These are phyloP conservation scores for Drosophila baimaii DNA, from an alignment of 1,140 invertebrate species.

Conservation along the genomic window DNA sequence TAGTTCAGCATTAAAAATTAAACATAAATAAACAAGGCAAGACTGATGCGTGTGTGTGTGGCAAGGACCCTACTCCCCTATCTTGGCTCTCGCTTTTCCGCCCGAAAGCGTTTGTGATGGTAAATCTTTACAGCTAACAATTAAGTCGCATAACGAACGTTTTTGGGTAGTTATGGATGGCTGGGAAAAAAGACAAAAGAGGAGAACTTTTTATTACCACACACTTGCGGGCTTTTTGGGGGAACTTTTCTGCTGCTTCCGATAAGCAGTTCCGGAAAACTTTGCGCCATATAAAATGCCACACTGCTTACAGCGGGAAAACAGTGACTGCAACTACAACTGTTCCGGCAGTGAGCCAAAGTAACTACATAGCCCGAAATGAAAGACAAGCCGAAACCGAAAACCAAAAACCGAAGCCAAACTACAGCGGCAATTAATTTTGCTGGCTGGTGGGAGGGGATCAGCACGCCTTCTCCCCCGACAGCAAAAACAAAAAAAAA, in stretches of 20 bases:
- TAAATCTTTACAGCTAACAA: slow-evolving; percentile 81
- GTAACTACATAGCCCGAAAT: slow-evolving; percentile 61
- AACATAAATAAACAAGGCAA: slow-evolving; percentile 43
- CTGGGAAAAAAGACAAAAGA: slow-evolving; percentile 36
- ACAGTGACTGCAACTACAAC: slow-evolving; percentile 67
- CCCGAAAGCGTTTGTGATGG: slow-evolving; percentile 37
- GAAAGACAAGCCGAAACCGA: slow-evolving; percentile 44
- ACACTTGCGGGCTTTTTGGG: slow-evolving; percentile 78
- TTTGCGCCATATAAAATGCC: slow-evolving; percentile 59
- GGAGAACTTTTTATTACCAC: slow-evolving; percentile 79
- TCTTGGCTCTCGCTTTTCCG: slow-evolving; percentile 1
- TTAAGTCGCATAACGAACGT: slow-evolving; percentile 80
- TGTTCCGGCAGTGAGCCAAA: slow-evolving; percentile 54
- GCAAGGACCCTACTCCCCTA: slow-evolving; percentile 1
- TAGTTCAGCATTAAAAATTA: slow-evolving; percentile 42
- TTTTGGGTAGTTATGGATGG: slow-evolving; percentile 71
- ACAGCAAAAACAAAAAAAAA: background rate
- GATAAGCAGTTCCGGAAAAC: slow-evolving; percentile 72
- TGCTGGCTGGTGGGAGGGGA: too few species aligned
- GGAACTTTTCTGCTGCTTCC: slow-evolving; percentile 68
- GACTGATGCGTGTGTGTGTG: background rate
- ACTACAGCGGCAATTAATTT: slow-evolving; percentile 76
- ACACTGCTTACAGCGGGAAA: slow-evolving; percentile 37
- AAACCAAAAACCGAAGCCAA: slow-evolving; percentile 47
- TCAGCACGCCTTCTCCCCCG: background rate